Conservation (phyloP, 2,113 vertebrate genomes). For the Propithecus coquereli region DNA sequence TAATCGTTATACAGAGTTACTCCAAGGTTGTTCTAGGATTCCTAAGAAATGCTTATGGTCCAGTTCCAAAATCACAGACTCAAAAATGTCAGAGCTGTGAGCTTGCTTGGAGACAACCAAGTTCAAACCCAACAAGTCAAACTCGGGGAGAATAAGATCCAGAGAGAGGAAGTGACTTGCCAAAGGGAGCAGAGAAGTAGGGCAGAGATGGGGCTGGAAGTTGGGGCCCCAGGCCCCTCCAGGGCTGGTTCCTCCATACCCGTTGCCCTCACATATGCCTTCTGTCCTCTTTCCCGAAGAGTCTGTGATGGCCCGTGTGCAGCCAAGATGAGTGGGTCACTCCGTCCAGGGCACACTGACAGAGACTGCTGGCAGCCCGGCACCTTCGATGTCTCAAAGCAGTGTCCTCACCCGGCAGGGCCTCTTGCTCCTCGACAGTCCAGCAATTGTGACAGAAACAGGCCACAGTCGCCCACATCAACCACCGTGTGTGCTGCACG, state of each 20-base stretch:
- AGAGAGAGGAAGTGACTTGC: neutral
- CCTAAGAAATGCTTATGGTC: neutral
- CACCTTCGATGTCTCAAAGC: neutral
- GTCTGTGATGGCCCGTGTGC: neutral
- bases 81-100: neutral
- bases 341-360: neutral
- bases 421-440: neutral
- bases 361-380: neutral
- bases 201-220: neutral
- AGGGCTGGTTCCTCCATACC: neutral
- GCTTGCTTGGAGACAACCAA: neutral
- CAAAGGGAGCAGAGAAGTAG: neutral
- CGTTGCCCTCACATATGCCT: accelerated
- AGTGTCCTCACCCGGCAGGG: neutral
- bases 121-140: neutral
- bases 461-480: neutral
- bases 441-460: neutral
- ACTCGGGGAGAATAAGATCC: neutral
- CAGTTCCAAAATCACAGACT: neutral
- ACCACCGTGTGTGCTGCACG: accelerated
- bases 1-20: neutral
- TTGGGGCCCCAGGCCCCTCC: neutral
- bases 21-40: neutral
- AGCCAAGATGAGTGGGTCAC: neutral
- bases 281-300: neutral